Percentiles rank a stretch among this genome's conserved stretches.
These are phyloP conservation scores for Tragelaphus imberbis DNA, from an alignment of 2,113 vertebrate species.

Conservation along the genomic window DNA sequence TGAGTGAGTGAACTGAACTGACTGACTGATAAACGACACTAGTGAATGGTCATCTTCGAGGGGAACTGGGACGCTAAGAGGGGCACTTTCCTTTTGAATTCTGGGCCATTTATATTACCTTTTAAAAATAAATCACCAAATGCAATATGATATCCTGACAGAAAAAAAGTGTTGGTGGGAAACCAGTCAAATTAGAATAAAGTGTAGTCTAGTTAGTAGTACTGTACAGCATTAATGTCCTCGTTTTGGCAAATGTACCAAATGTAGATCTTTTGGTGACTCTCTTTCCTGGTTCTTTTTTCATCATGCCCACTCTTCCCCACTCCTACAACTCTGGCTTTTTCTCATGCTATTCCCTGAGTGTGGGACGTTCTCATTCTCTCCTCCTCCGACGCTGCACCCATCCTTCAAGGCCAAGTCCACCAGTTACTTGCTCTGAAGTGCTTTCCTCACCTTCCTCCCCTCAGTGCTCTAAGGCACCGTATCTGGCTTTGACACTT, in stretches of 20 bases:
- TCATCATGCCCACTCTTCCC: too few relatives aligned
- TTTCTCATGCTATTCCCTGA: not conserved
- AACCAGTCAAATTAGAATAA: not conserved
- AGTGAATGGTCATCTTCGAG: not conserved
- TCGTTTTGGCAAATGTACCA: not conserved
- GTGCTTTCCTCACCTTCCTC: not conserved
- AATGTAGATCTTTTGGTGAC: not conserved
- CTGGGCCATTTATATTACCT: not conserved
- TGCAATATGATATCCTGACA: not conserved
- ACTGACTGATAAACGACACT: not conserved
- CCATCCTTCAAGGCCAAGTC: not conserved
- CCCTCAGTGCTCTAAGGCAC: not conserved
- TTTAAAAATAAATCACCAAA: not conserved
- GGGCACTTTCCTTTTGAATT: not conserved
- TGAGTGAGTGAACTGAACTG: not conserved
- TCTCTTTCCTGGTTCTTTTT: not conserved
- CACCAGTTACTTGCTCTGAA: not conserved
- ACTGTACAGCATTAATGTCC: fast-evolving
- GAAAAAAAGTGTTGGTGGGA: not conserved
- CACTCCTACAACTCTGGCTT: not conserved
- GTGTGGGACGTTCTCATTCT: not conserved
- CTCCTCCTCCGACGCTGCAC: not conserved
- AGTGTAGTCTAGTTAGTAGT: too few relatives aligned
- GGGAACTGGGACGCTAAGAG: not conserved
- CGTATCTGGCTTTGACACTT: not conserved